A percentile compares a stretch with the other conserved stretches of the same genome.
Evolutionary conservation across 2,888 invertebrate species (phyloP).

Genomic region (Rhagonycha lutea): DNA sequence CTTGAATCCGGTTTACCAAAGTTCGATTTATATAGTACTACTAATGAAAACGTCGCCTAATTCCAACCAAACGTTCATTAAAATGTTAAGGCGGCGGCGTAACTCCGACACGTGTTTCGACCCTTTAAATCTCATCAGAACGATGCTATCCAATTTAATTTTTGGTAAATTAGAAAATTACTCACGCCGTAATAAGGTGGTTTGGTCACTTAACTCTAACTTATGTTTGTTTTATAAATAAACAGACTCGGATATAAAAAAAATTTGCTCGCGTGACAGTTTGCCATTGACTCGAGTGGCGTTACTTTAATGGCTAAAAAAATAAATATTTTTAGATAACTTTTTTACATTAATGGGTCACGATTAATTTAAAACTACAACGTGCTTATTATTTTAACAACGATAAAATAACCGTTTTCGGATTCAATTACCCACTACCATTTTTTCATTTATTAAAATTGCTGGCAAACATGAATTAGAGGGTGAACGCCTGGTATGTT

Average conservation of each 20-base stretch:
- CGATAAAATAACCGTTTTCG: neutral
- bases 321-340: neutral
- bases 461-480: neutral
- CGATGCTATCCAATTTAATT: neutral
- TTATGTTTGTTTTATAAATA: neutral
- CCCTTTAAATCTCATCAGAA: neutral
- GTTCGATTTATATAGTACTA: neutral
- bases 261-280: neutral
- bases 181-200: neutral
- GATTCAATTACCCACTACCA: neutral
- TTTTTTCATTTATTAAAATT: neutral
- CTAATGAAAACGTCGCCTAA: neutral
- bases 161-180: neutral
- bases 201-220: neutral
- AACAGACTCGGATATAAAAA: neutral
- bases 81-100: neutral
- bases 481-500: neutral
- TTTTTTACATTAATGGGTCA: neutral
- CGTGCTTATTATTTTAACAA: neutral
- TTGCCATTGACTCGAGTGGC: neutral
- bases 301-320: neutral
- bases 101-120: neutral
- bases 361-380: slow-evolving; percentile 4
- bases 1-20: neutral
- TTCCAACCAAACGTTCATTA: neutral